Base-by-base conservation (phyloP, 2,113 vertebrate species). In the pig (Sus scrofa) region DNA sequence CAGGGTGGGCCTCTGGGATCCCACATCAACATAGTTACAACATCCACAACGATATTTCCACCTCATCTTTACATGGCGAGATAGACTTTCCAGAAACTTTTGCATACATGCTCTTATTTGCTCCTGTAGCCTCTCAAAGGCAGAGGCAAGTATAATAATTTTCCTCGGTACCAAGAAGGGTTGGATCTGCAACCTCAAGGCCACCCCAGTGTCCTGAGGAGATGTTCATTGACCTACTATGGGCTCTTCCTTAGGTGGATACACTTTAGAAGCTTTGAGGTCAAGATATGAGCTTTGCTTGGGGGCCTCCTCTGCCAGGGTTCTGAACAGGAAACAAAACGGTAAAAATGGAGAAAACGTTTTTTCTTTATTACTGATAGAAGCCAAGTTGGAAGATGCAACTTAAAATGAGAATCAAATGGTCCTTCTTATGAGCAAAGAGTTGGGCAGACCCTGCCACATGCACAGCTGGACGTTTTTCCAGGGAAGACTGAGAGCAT, bases 11-110 rank as follows among this genome's bases (percentile, higher is more conserved):
- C 12, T 26, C 27, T 60, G 65, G 22, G 18, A 19, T 5, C 50
- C 24, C 58, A 7, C 8, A 2, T 3, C 24, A 24, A 2, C 10
- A 22, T 20, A 12, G 2, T 62, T 32, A 11, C 1, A 20, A 8
- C 16, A 86, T 44, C 26, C 19, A 20, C 18, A 15, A 3, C 8
- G 22, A 26, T 27, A n/a, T 27, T 32, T 30, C 34, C 16, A 20
- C 30, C 13, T 74, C 7, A 2, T 1, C 6, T 34, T 88, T 27
- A 27, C 12, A 13, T 30, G 3, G 22, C 16, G 24, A 34, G 56
- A 16, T 16, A 12, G 27, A 9, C n/a, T 39, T 73, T 6, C 26
- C 6, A 14, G 85, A 77, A 79, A 44, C 20, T 4, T 34, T 32
- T 15, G 20, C 30, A 0, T 3, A 1, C 12, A 0, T 22, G 70